These are phyloP conservation scores for Spermophilus dauricus DNA, from an alignment of 2,113 vertebrate genomes.

Conservation along the genomic window DNA sequence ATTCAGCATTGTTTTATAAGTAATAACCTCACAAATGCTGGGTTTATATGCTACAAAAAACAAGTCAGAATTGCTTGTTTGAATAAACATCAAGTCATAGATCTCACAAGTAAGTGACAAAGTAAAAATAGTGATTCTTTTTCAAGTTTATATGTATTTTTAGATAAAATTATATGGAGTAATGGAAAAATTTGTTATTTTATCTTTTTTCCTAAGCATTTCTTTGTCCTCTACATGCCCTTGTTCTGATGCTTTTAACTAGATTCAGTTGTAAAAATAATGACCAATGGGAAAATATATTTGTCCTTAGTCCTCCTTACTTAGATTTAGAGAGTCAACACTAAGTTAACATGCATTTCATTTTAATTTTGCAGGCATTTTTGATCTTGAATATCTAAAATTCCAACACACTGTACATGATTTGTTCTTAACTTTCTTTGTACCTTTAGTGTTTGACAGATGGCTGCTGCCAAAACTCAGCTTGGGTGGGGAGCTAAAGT, in stretches of 20 bases:
- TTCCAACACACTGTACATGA: not conserved
- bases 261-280: not conserved
- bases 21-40: constrained; percentile 65
- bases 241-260: constrained; percentile 13
- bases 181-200: constrained; percentile 23
- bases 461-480: constrained; percentile 72
- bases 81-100: constrained; percentile 62
- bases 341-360: not conserved
- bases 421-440: constrained; percentile 49
- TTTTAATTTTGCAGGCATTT: constrained; percentile 20
- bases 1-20: constrained; percentile 77
- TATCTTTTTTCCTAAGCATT: not conserved
- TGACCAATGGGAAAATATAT: not conserved
- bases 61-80: constrained; percentile 66
- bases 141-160: constrained; percentile 71
- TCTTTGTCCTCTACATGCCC: fast-evolving
- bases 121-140: constrained; percentile 70
- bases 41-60: constrained; percentile 34
- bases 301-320: not conserved
- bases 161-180: constrained; percentile 74
- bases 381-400: not conserved
- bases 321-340: not conserved
- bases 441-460: constrained; percentile 71
- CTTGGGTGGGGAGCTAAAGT: constrained; percentile 52
- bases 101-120: constrained; percentile 74